Base-by-base conservation (phyloP, 2,888 invertebrate genomes). In the Galerucella pusilla region DNA sequence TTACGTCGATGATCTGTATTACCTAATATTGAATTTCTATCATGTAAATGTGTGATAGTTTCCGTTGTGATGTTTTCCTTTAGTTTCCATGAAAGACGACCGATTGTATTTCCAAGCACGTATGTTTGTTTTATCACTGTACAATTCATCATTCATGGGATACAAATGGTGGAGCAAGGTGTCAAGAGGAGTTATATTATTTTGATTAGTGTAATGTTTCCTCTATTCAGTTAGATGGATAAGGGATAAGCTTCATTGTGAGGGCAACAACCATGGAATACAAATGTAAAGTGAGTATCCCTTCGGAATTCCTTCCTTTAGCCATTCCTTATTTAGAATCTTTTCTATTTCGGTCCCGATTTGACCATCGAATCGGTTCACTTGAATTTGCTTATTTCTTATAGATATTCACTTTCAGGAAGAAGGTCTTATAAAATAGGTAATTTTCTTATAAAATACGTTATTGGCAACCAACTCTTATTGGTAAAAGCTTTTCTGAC, bases 61-160 rank as follows among this genome's bases (percentile, higher is more conserved):
- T 57, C 16, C 16, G 3, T 57, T 57, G 57, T 2, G 3, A 57
- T 4, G 12, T 6, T 20, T 57, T 16, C 16, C 16, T 57, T 57
- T 20, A 57, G 3, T 16, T 57, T 20, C 11, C 20, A 57, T 20
- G 20, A 20, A 57, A n/a, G 10, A 16, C 4, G 2, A 16, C 9
- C 16, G 9, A 16, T 57, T 57, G 57, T 57, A 9, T 57, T 57
- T 57, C 57, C 11, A 77, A 78, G 82, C 86, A 85, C 85, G 86
- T 85, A 85, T 83, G 84, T 85, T 85, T 84, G 82, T 84, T 83
- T 84, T 85, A 85, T 85, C 84, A 84, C 81, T 80, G 81, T 81
- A 82, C 84, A 85, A 85, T 86, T 85, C 85, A 85, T 85, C 85
- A 86, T 85, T 85, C 84, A 81, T 82, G 81, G 79, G 82, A 83